Conservation (phyloP, 2,888 invertebrate genomes). For the Chloromyia formosa region DNA sequence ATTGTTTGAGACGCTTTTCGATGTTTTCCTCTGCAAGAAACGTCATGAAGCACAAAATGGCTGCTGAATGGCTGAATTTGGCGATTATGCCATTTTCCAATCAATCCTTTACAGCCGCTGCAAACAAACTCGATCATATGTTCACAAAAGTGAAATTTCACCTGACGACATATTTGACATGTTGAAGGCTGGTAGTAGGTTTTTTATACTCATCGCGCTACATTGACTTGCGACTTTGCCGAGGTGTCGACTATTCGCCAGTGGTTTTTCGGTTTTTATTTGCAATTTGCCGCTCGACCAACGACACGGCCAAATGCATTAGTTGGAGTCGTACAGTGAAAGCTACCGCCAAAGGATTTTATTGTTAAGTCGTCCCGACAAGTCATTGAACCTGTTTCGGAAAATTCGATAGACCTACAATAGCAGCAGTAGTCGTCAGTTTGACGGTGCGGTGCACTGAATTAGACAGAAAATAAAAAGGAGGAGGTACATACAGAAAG, state of each 20-base stretch:
- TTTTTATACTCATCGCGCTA: slow-evolving; percentile 19
- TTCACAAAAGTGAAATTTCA: slow-evolving; percentile 18
- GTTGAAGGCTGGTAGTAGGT: slow-evolving; percentile 13
- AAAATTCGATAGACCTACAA: slow-evolving; percentile 27
- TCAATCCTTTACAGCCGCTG: slow-evolving; percentile 7
- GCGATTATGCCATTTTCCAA: no score
- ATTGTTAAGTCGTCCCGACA: not conserved
- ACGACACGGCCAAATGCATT: not conserved
- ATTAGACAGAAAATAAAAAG: no score
- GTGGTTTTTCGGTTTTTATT: not conserved
- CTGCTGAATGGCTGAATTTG: no score
- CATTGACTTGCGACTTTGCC: slow-evolving; percentile 3
- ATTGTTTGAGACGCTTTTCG: no score
- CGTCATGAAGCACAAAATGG: no score
- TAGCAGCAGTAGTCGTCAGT: no score
- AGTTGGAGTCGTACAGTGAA: not conserved
- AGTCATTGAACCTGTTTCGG: slow-evolving; percentile 9
- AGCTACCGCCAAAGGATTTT: slow-evolving; percentile 7
- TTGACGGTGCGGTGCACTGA: no score
- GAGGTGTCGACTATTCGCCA: slow-evolving; percentile 6
- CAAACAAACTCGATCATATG: not conserved
- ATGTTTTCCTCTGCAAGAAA: no score
- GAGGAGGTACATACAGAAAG: no score
- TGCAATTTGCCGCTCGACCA: not conserved
- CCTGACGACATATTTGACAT: slow-evolving; percentile 31